A percentile compares a stretch with the other conserved stretches of the same genome.
These are phyloP conservation scores for Sphaeridia pumilis DNA, from an alignment of 2,888 invertebrate genomes.

Conservation along the genomic window DNA sequence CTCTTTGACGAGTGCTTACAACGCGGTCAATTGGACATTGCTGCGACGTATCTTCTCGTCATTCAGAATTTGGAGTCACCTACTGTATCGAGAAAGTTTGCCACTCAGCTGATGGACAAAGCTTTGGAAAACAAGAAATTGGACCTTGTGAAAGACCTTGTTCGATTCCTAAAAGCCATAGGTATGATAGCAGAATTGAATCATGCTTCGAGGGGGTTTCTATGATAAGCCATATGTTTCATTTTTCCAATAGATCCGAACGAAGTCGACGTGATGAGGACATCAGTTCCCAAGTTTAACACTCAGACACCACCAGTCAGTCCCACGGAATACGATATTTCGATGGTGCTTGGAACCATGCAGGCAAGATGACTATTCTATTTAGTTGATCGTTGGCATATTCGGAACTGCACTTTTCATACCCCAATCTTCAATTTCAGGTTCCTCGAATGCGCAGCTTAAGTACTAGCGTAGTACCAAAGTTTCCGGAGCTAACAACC, in stretches of 20 bases:
- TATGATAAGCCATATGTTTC: too few relatives aligned
- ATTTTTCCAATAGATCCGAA: conserved; percentile 31
- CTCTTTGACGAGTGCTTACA: conserved; percentile 87
- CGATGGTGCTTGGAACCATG: conserved; percentile 69
- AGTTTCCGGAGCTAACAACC: conserved; percentile 41
- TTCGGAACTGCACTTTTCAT: too few relatives aligned
- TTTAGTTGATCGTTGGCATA: too few relatives aligned
- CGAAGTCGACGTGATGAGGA: conserved; percentile 60
- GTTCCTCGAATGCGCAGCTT: conserved; percentile 71
- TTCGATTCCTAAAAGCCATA: conserved; percentile 89
- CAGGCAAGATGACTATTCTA: conserved; percentile 43
- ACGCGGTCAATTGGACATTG: conserved; percentile 82
- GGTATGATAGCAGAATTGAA: too few relatives aligned
- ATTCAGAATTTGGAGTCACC: conserved; percentile 85
- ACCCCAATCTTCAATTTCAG: too few relatives aligned
- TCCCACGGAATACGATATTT: conserved; percentile 78
- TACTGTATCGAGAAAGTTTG: conserved; percentile 82
- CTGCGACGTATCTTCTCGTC: conserved; percentile 86
- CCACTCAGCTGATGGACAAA: conserved; percentile 85
- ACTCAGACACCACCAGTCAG: conserved; percentile 60
- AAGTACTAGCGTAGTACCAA: conserved; percentile 67
- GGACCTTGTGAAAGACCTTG: conserved; percentile 90
- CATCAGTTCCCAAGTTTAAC: conserved; percentile 59
- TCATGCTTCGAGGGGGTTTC: too few relatives aligned
- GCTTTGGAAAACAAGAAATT: conserved; percentile 82